These are phyloP conservation scores for Pionites leucogaster DNA, from an alignment of 2,113 vertebrate genomes.

Conservation along the genomic window DNA sequence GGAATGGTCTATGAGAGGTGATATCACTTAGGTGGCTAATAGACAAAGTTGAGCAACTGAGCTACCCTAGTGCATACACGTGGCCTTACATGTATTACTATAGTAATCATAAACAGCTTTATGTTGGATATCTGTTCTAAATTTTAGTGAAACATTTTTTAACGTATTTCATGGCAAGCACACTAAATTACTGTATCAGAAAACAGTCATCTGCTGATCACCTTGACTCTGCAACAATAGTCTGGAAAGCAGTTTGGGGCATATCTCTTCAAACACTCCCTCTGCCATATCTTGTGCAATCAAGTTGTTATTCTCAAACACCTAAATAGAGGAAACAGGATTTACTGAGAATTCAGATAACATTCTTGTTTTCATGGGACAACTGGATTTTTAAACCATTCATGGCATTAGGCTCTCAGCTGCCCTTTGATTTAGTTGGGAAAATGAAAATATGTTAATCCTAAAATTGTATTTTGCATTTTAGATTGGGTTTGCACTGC, in stretches of 20 bases:
- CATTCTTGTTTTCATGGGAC: background rate
- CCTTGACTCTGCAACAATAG: background rate
- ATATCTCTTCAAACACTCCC: background rate
- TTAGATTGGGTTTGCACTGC: background rate
- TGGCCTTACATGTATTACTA: background rate
- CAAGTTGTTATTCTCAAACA: background rate
- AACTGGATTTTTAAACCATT: constrained; percentile 27
- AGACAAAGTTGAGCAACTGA: background rate
- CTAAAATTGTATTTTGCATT: background rate
- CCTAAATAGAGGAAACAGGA: background rate
- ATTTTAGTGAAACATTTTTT: background rate
- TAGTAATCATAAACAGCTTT: background rate
- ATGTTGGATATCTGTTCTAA: background rate
- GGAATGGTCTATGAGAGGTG: background rate
- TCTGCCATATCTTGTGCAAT: background rate
- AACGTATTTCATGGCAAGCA: background rate
- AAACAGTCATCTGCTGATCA: background rate
- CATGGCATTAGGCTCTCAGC: background rate
- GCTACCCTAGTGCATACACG: fast-evolving
- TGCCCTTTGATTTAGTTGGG: background rate
- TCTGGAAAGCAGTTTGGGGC: background rate
- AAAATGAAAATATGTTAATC: constrained; percentile 25
- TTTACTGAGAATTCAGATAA: background rate
- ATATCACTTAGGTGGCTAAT: background rate
- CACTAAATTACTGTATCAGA: background rate